Evolutionary conservation across 2,113 vertebrate species (phyloP).

Genomic region (Boulengeromyrus knoepffleri): DNA sequence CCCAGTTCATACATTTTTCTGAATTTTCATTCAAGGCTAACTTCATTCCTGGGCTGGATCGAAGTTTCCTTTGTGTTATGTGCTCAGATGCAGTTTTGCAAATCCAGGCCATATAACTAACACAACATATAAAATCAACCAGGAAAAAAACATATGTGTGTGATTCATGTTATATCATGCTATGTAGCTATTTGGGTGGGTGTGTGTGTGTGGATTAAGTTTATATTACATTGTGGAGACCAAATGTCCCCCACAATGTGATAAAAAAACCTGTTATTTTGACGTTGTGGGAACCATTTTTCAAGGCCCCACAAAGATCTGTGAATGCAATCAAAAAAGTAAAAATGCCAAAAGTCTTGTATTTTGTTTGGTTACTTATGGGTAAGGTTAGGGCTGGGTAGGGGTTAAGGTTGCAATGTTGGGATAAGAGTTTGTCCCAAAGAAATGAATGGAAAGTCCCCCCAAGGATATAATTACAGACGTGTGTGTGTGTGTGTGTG

Average conservation of each 20-base stretch:
- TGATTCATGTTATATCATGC: neutral
- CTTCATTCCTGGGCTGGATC: neutral
- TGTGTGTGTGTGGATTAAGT: neutral
- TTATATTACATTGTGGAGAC: too few species aligned
- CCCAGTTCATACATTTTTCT: neutral
- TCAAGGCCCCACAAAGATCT: too few species aligned
- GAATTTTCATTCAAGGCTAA: neutral
- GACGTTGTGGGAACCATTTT: too few species aligned
- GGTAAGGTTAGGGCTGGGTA: too few species aligned
- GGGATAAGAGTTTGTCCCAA: too few species aligned
- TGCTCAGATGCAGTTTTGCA: neutral
- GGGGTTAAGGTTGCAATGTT: too few species aligned
- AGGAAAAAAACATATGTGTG: neutral
- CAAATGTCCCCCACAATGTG: too few species aligned
- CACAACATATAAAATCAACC: neutral
- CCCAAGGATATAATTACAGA: neutral
- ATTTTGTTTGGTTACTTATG: too few species aligned
- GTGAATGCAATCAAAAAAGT: too few species aligned
- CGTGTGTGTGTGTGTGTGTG: neutral
- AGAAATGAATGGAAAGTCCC: too few species aligned
- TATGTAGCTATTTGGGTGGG: neutral
- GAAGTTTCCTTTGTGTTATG: neutral
- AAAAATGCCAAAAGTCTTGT: too few species aligned
- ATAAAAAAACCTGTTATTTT: too few species aligned
- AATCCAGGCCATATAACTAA: neutral